phyloP scores from a whole-genome alignment of 1,140 invertebrate species.

The Cyclargus thomasi region DNA sequence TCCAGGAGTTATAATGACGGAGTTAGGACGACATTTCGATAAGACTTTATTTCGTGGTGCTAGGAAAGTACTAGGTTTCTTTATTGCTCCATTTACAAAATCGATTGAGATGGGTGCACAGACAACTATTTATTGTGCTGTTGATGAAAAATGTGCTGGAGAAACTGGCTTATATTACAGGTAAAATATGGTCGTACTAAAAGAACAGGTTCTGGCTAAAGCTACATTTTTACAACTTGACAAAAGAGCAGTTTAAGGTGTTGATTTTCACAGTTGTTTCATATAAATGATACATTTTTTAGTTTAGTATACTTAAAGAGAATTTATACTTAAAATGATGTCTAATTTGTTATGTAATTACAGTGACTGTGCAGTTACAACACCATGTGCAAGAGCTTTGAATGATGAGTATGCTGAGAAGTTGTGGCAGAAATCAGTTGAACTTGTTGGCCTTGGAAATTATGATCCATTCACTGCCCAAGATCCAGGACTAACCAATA shows the following conservation, averaged over 20 bases:
- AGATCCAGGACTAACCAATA: background rate
- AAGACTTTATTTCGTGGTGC: slow-evolving; percentile 68
- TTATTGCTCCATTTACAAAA: slow-evolving; percentile 75
- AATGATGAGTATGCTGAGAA: slow-evolving; percentile 78
- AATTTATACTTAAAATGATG: no score
- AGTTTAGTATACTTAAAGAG: no score
- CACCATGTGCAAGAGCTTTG: slow-evolving; percentile 58
- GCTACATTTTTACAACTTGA: no score
- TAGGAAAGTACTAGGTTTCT: slow-evolving; percentile 35
- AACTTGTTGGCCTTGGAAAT: slow-evolving; percentile 26
- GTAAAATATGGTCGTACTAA: no score
- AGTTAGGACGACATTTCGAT: slow-evolving; percentile 82
- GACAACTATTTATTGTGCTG: slow-evolving; percentile 85
- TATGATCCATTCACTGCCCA: slow-evolving; percentile 28
- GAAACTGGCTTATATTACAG: slow-evolving; percentile 80
- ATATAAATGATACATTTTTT: no score
- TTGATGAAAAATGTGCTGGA: slow-evolving; percentile 80
- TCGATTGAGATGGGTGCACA: slow-evolving; percentile 83
- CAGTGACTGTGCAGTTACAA: slow-evolving; percentile 76
- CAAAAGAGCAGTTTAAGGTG: no score
- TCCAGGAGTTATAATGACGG: slow-evolving; percentile 84
- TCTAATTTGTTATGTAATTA: slow-evolving; percentile 33
- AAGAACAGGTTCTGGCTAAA: no score
- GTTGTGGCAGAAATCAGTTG: slow-evolving; percentile 84
- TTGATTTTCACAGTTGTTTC: no score